Percentiles rank a stretch among this genome's conserved stretches.
These are phyloP conservation scores for Lasioglossum leucozonium DNA, from an alignment of 2,888 invertebrate species.

Conservation along the genomic window DNA sequence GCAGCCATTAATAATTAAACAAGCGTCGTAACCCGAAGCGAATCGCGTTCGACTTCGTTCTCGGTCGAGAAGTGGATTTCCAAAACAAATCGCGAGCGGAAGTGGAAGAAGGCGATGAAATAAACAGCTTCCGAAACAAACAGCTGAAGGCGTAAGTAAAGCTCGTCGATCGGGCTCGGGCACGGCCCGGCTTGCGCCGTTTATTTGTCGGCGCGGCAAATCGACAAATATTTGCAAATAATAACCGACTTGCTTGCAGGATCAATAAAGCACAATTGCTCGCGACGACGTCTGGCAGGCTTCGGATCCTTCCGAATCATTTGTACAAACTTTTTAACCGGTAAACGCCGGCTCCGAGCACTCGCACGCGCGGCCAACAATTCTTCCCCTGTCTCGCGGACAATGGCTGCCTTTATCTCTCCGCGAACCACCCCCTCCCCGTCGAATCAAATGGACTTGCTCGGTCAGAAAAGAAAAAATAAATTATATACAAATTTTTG, in stretches of 20 bases:
- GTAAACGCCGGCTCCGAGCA: slow-evolving; percentile 20
- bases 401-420: not conserved
- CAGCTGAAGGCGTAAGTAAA: slow-evolving; percentile 34
- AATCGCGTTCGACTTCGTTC: not conserved
- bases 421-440: not conserved
- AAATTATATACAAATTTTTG: no score
- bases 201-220: slow-evolving; percentile 48
- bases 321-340: slow-evolving; percentile 47
- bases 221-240: slow-evolving; percentile 61
- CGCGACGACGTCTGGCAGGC: slow-evolving; percentile 32
- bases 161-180: slow-evolving; percentile 25
- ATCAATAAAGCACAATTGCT: slow-evolving; percentile 58
- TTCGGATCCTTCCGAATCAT: slow-evolving; percentile 29
- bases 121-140: slow-evolving; percentile 39
- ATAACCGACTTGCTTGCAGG: slow-evolving; percentile 52
- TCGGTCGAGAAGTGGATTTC: not conserved
- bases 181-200: slow-evolving; percentile 23
- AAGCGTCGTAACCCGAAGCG: no score
- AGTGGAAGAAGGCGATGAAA: slow-evolving; percentile 1
- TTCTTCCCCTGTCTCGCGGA: not conserved
- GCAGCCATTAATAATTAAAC: no score
- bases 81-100: not conserved
- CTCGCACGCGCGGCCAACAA: not conserved
- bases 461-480: no score
- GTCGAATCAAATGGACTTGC: no score